phyloP scores from a whole-genome alignment of 1,140 invertebrate genomes.

The Metopolophium dirhodum region DNA sequence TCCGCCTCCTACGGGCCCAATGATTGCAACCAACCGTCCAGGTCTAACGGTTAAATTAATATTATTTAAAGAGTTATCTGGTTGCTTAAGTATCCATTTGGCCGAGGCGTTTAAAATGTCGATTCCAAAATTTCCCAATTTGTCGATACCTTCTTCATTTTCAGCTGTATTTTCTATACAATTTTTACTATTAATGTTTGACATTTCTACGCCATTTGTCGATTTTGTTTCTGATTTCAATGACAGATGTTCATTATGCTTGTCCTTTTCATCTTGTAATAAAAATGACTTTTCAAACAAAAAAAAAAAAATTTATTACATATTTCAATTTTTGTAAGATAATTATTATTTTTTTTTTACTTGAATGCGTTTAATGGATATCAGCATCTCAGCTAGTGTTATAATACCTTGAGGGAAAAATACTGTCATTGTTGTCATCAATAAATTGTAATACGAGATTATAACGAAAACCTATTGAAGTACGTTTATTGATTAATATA shows the following conservation, averaged over 20 bases:
- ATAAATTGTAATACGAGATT: constrained; percentile 75
- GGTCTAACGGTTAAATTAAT: constrained; percentile 70
- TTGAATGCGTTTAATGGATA: constrained; percentile 73
- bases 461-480: constrained; percentile 71
- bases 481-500: background rate
- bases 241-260: background rate
- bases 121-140: constrained; percentile 61
- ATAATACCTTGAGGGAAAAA: constrained; percentile 75
- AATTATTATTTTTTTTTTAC: constrained; percentile 52
- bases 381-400: constrained; percentile 68
- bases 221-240: background rate
- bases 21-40: constrained; percentile 76
- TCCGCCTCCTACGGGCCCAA: constrained; percentile 83
- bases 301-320: background rate
- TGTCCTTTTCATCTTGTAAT: constrained; percentile 69
- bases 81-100: constrained; percentile 68
- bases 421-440: constrained; percentile 74
- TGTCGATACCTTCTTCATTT: constrained; percentile 68
- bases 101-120: constrained; percentile 67
- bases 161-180: constrained; percentile 60
- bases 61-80: constrained; percentile 70
- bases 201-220: background rate
- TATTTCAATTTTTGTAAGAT: background rate
- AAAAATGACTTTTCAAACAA: constrained; percentile 70
- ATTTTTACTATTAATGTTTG: background rate